These are phyloP conservation scores for Bubo bubo DNA, from an alignment of 2,113 vertebrate genomes.

Conservation along the genomic window DNA sequence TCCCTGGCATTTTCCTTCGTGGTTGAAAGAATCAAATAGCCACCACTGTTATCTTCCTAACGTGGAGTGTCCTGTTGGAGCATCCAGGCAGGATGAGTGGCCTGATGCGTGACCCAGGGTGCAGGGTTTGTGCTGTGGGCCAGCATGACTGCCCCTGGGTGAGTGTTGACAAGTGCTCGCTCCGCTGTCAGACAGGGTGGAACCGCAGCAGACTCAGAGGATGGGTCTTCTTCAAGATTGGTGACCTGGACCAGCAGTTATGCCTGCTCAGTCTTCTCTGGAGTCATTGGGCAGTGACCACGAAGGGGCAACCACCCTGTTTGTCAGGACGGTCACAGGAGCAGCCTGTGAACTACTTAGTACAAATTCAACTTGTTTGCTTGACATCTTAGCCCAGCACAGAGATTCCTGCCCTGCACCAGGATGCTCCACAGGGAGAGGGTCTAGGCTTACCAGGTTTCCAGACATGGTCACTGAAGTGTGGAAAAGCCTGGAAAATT, in stretches of 20 bases:
- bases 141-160: neutral
- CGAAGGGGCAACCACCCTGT: neutral
- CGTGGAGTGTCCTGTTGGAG: neutral
- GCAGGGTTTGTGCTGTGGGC: neutral
- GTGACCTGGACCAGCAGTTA: neutral
- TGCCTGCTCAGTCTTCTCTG: neutral
- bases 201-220: neutral
- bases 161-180: neutral
- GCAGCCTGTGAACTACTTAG: neutral
- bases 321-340: neutral
- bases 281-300: neutral
- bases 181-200: neutral
- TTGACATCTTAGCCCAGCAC: neutral
- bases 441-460: neutral
- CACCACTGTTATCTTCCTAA: neutral
- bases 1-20: neutral
- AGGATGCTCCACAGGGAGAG: neutral
- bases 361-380: neutral
- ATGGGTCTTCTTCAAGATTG: neutral
- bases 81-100: neutral
- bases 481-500: neutral
- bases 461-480: neutral
- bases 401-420: neutral
- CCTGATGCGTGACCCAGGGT: neutral
- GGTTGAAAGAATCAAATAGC: neutral